phyloP scores from a whole-genome alignment of 2,113 vertebrate species.

The Nymphicus hollandicus region DNA sequence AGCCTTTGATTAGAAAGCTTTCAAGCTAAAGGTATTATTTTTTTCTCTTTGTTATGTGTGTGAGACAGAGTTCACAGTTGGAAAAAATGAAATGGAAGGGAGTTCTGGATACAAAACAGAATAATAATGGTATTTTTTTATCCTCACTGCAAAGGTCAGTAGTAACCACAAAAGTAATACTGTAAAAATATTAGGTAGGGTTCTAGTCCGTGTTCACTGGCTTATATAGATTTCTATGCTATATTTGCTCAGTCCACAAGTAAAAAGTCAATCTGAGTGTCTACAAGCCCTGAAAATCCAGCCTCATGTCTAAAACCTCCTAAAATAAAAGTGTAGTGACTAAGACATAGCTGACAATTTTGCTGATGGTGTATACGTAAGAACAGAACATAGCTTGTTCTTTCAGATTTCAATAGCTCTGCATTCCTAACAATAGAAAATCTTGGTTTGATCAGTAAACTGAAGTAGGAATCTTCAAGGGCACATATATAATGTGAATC shows the following conservation, averaged over 20 bases:
- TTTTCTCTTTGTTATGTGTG: background rate
- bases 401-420: slow-evolving; percentile 4
- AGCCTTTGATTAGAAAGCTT: slow-evolving; percentile 2
- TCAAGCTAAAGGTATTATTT: slow-evolving; percentile 8
- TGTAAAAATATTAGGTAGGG: background rate
- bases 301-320: background rate
- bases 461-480: slow-evolving; percentile 36
- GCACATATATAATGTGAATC: background rate
- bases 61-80: background rate
- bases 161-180: background rate
- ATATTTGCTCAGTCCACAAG: background rate
- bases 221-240: background rate
- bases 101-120: background rate
- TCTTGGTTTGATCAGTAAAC: slow-evolving; percentile 15
- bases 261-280: background rate
- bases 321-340: background rate
- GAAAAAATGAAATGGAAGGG: background rate
- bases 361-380: background rate
- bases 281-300: background rate
- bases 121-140: background rate
- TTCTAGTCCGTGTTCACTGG: background rate
- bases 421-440: slow-evolving; percentile 43
- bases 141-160: background rate
- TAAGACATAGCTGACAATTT: slow-evolving; percentile 21
- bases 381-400: background rate